Evolutionary conservation across 2,113 vertebrate species (phyloP).

Genomic region (Ceyx melanurus): DNA sequence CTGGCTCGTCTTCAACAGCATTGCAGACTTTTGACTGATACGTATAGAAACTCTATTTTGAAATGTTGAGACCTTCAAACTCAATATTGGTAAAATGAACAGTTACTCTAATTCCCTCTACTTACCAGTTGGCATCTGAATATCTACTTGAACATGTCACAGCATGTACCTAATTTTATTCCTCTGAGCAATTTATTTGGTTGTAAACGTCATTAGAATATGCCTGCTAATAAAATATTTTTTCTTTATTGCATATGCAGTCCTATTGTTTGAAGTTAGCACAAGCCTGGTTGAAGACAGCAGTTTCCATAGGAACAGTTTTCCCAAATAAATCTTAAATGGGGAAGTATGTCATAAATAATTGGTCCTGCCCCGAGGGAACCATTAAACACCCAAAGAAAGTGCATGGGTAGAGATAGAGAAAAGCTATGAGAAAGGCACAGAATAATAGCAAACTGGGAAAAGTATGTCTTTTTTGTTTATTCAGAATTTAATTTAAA

Average conservation of each 20-base stretch:
- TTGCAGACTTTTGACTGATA: neutral
- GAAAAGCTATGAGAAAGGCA: conserved; percentile 11
- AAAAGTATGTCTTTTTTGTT: neutral
- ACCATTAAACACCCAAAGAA: conserved; percentile 70
- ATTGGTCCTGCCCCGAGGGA: conserved; percentile 69
- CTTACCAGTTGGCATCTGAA: neutral
- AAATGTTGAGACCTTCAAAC: neutral
- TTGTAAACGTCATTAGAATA: conserved; percentile 61
- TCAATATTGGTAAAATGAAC: neutral
- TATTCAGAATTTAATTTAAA: neutral
- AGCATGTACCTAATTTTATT: conserved; percentile 19
- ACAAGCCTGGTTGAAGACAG: conserved; percentile 74
- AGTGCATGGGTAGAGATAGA: conserved; percentile 43
- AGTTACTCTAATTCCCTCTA: neutral
- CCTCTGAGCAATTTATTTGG: conserved; percentile 28
- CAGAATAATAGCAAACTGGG: neutral
- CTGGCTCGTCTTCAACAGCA: neutral
- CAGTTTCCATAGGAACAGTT: conserved; percentile 80
- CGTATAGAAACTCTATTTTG: neutral
- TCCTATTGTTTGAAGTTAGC: conserved; percentile 73
- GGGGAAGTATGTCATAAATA: conserved; percentile 78
- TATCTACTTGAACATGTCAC: neutral
- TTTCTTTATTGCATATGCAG: conserved; percentile 59
- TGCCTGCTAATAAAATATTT: conserved; percentile 51
- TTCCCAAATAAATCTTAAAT: conserved; percentile 74